phyloP scores from a whole-genome alignment of 2,113 vertebrate genomes.

The Callipepla californica region DNA sequence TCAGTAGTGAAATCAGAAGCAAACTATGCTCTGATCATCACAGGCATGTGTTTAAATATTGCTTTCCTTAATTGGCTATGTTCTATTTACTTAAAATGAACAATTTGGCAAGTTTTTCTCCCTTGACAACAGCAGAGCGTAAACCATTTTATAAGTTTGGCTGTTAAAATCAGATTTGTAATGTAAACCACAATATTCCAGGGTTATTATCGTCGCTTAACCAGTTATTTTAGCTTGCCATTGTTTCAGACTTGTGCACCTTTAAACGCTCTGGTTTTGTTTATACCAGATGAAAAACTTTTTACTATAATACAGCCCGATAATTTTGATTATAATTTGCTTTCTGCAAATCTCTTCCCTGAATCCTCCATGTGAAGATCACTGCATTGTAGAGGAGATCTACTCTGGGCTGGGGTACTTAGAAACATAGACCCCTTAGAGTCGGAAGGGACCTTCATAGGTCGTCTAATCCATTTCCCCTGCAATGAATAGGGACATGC shows the following conservation, averaged over 20 bases:
- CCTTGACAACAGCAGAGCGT: slow-evolving; percentile 83
- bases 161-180: slow-evolving; percentile 83
- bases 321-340: neutral
- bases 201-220: slow-evolving; percentile 69
- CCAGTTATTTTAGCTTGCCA: slow-evolving; percentile 40
- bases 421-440: too few species aligned
- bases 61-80: slow-evolving; percentile 86
- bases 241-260: slow-evolving; percentile 53
- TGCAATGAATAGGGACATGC: too few species aligned
- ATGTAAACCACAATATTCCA: slow-evolving; percentile 78
- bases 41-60: slow-evolving; percentile 86
- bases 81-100: slow-evolving; percentile 88
- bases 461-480: too few species aligned
- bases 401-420: neutral
- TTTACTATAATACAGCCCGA: neutral
- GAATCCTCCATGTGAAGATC: neutral
- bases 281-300: slow-evolving; percentile 15
- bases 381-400: neutral
- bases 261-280: slow-evolving; percentile 60
- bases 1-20: slow-evolving; percentile 88
- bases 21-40: slow-evolving; percentile 83
- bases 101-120: slow-evolving; percentile 86
- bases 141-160: slow-evolving; percentile 86
- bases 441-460: too few species aligned
- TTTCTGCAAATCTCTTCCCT: neutral